These are phyloP conservation scores for Hepsetus odoe DNA, from an alignment of 2,113 vertebrate species.

Conservation along the genomic window DNA sequence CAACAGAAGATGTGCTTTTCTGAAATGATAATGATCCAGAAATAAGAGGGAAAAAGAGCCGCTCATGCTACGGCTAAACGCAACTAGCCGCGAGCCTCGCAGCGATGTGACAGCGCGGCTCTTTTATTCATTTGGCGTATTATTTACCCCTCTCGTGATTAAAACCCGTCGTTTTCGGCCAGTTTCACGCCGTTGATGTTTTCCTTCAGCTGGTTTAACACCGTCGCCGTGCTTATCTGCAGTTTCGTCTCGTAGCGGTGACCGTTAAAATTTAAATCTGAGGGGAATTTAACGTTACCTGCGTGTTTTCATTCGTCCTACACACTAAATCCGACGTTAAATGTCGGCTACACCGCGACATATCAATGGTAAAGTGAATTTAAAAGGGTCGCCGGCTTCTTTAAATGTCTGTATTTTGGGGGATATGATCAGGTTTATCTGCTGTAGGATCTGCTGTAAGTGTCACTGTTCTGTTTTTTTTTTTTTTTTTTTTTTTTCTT, in stretches of 20 bases:
- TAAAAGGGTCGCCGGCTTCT: neutral
- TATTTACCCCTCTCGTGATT: neutral
- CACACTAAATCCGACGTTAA: neutral
- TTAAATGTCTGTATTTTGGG: neutral
- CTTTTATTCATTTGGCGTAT: neutral
- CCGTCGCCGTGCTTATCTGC: neutral
- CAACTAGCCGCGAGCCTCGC: neutral
- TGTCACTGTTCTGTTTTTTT: conserved; percentile 45
- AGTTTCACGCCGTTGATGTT: neutral
- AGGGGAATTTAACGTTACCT: neutral
- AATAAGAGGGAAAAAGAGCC: neutral
- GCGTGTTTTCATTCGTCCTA: neutral
- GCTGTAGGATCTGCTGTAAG: neutral
- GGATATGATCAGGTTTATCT: neutral
- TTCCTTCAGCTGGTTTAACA: neutral
- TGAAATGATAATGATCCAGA: neutral
- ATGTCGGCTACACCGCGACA: neutral
- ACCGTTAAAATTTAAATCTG: neutral
- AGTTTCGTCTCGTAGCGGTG: neutral
- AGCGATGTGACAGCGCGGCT: neutral
- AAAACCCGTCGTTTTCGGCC: too few relatives aligned
- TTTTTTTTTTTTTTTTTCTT: too few relatives aligned
- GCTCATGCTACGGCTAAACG: neutral
- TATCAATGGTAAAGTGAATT: neutral
- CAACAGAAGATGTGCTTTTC: neutral